Base-by-base conservation (phyloP, 1,140 invertebrate genomes). In the Hyposmocoma kahamanoa region DNA sequence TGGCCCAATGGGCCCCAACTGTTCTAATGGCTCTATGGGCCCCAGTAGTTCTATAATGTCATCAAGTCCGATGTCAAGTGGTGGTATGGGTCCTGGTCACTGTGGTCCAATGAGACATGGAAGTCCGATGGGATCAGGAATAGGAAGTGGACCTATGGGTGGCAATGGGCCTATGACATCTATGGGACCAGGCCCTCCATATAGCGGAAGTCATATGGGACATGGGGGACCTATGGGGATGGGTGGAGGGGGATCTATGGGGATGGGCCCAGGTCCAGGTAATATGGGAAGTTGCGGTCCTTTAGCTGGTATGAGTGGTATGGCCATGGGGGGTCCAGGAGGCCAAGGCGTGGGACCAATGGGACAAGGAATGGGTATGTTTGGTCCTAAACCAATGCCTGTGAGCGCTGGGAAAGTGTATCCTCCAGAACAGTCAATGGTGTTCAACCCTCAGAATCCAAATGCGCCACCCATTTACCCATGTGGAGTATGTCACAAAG, bases 401-500 rank as follows among this genome's bases (percentile, higher is more conserved):
- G 94, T 96, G 41, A 94, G 93, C 81, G 93, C 94, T 32, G 95
- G 94, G 26, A 96, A 96, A 89, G 93, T 96, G 34, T 98, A 98
- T 88, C 97, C 97, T 41, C 93, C 94, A 3, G 96, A 98, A 85
- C 96, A 98, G 78, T 94, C 96, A 4, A 98, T 98, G 96, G 95
- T 99, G 24, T 98, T 98, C 73, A 99, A 99, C 84, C 96, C 97
- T 39, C 96, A 98, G 84, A 99, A 99, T 87, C 97, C 97, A 0
- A 98, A 98, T 86, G 97, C 96, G 22, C 97, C 97, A 30, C 97
- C 97, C 6, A 98, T 98, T 56, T 98, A 98, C 86, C 96, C 97
- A 0, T 98, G 97, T 87, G 97, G 95, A 56, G 93, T 96, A 49
- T 99, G 97, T 87, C 97, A 98, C 85, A 98, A 98, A 88, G 97